phyloP scores from a whole-genome alignment of 2,113 vertebrate genomes.

The Paradoxurus hermaphroditus region DNA sequence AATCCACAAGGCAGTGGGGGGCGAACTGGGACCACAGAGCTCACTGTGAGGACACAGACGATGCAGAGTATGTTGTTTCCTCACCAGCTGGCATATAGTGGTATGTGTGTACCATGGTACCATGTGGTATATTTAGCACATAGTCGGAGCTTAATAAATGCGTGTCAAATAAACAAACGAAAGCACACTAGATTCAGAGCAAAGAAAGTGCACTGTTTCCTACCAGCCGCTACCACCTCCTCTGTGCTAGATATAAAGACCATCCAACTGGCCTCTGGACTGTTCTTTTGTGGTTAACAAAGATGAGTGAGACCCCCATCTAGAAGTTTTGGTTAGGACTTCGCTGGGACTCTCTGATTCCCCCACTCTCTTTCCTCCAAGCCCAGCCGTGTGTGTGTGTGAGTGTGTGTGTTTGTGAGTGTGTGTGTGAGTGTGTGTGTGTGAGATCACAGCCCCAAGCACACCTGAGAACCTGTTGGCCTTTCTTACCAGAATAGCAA shows the following conservation, averaged over 20 bases:
- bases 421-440: background rate
- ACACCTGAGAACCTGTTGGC: background rate
- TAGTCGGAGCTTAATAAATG: background rate
- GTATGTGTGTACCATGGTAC: no score
- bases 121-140: no score
- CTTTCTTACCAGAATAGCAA: background rate
- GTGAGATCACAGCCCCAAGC: background rate
- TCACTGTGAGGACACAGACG: background rate
- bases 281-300: background rate
- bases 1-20: background rate
- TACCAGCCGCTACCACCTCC: background rate
- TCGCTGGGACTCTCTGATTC: no score
- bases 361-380: background rate
- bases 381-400: fast-evolving
- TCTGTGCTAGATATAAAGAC: background rate
- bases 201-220: background rate
- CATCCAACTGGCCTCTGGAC: background rate
- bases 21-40: background rate
- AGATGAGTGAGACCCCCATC: background rate
- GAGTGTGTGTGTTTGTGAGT: background rate
- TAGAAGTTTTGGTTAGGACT: background rate
- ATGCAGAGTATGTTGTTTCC: background rate
- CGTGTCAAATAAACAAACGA: background rate
- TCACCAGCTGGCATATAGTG: background rate
- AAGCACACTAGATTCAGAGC: background rate